Base-by-base conservation (phyloP, 2,888 invertebrate species). In the Pecten maximus region DNA sequence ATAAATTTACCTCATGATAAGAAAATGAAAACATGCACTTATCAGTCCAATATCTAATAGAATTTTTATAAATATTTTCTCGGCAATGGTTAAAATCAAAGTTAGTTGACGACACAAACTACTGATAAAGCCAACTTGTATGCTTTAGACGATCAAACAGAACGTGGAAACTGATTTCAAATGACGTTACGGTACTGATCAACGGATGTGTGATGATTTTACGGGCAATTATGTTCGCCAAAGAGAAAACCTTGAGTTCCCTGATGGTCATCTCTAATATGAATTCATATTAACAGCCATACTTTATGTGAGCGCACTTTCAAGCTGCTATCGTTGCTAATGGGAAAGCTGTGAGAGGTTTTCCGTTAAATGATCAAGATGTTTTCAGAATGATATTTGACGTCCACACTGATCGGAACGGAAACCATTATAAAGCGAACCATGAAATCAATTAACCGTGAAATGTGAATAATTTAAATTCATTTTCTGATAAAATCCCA, bases 361-460 rank as follows among this genome's bases (percentile, higher is more conserved):
- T 74, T 74, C 74, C 74, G 74, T 74, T 74, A 74, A 74, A 74
- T 74, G 74, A 74, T 74, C 74, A 74, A 74, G 74, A 74, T 74
- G 35, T 35, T 74, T 74, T 74, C 74, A 74, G 35, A 74, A 74
- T 74, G 35, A 74, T 74, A 74, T 74, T 74, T 74, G 74, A 74
- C 74, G 35, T 28, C 74, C 74, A 74, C 74, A 35, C 74, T 15
- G 74, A 74, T 74, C 74, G 35, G 74, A 74, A 35, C 74, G 74
- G 74, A 74, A 74, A 15, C 74, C 74, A 74, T 74, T 74, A 74
- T 74, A 74, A 35, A 74, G 35, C 23, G 35, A 74, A 74, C 74
- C 74, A 74, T 74, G 74, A 74, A 74, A 28, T 35, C 74, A 74
- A 74, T 74, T 74, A 74, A 74, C 35, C 74, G 35, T 74, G 74